These are phyloP conservation scores for Erpobdella octoculata DNA, from an alignment of 2,888 invertebrate genomes.

Conservation along the genomic window DNA sequence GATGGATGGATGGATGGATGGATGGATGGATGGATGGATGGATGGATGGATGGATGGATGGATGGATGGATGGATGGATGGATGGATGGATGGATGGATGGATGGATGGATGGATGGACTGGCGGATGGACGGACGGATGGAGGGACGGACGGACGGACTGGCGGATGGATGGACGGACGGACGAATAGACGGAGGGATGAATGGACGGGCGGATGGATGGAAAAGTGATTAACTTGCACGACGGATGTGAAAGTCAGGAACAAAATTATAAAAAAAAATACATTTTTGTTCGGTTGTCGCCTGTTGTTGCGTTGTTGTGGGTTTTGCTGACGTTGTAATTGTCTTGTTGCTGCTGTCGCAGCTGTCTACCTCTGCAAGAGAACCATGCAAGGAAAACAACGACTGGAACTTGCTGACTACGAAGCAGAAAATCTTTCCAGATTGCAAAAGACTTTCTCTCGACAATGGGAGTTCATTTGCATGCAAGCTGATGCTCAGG, in stretches of 20 bases:
- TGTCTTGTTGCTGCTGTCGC: conserved; percentile 37
- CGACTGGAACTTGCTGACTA: conserved; percentile 93
- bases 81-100: conserved; percentile 10
- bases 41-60: conserved; percentile 12
- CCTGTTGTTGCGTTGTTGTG: background rate
- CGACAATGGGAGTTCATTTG: conserved; percentile 99
- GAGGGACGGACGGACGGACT: no score
- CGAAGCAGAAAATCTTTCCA: conserved; percentile 92
- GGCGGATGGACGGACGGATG: no score
- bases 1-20: conserved; percentile 15
- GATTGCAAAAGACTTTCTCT: conserved; percentile 96
- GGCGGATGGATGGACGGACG: no score
- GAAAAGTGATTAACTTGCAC: background rate
- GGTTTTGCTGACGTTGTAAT: background rate
- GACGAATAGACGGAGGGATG: no score
- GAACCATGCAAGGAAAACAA: conserved; percentile 99
- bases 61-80: conserved; percentile 15
- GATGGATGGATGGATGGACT: no score
- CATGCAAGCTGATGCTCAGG: conserved; percentile 91
- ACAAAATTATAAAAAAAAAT: no score
- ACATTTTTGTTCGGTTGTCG: no score
- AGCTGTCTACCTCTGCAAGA: conserved; percentile 97
- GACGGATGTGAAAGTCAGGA: no score
- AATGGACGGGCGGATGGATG: no score
- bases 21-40: conserved; percentile 12